Conservation (phyloP, 2,888 invertebrate genomes). For the Cataglyphis altisquamis region DNA sequence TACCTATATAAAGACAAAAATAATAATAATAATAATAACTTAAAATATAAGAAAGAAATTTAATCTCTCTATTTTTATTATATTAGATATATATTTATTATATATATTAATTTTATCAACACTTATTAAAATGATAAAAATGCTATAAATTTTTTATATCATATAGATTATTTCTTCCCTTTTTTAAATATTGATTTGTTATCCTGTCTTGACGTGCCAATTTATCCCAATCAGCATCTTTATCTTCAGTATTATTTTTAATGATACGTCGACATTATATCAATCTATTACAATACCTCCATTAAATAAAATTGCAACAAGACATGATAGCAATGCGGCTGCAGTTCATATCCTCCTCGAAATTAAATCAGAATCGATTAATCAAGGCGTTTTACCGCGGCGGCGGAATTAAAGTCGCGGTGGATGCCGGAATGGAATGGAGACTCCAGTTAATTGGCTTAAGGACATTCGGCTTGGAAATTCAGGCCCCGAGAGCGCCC, state of each 20-base stretch:
- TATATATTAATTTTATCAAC: background rate
- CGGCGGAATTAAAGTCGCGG: conserved; percentile 45
- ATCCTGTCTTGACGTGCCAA: background rate
- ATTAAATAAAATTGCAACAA: background rate
- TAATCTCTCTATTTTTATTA: too few species aligned
- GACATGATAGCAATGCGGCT: background rate
- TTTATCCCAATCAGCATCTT: background rate
- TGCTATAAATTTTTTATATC: background rate
- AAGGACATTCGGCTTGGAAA: conserved; percentile 56
- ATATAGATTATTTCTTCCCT: background rate
- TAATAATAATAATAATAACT: background rate
- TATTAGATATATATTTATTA: background rate
- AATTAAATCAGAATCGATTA: conserved; percentile 47
- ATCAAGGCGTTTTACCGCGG: conserved; percentile 19
- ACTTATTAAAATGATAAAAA: background rate
- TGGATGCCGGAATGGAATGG: conserved; percentile 32
- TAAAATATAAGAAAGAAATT: background rate
- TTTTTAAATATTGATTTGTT: background rate
- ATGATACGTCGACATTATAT: background rate
- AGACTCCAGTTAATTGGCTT: conserved; percentile 57
- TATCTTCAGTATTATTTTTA: background rate
- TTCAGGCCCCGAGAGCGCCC: conserved; percentile 50
- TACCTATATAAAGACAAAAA: background rate
- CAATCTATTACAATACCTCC: background rate
- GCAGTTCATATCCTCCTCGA: background rate